Evolutionary conservation across 2,113 vertebrate genomes (phyloP).

Genomic region (Mormyrus iriodes): DNA sequence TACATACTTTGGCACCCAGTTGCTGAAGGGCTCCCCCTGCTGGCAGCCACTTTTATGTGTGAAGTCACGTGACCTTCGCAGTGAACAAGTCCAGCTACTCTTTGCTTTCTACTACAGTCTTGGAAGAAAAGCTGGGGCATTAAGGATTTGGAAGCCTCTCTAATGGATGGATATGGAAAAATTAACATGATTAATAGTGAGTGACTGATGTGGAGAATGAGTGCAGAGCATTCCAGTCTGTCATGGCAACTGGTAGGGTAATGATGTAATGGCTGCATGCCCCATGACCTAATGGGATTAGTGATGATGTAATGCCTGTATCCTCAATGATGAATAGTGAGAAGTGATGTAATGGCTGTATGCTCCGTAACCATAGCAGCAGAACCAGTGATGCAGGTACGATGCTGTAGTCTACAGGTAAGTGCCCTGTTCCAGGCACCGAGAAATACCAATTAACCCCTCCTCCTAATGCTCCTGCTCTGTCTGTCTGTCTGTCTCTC

Average conservation of each 20-base stretch:
- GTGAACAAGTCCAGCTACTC: neutral
- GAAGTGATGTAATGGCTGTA: neutral
- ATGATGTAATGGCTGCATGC: neutral
- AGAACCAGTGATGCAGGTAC: neutral
- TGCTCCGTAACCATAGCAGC: neutral
- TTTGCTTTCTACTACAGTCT: neutral
- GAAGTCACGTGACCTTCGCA: neutral
- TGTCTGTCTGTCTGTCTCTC: conserved; percentile 21
- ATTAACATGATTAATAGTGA: neutral
- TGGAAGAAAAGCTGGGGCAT: neutral
- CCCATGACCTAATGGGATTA: neutral
- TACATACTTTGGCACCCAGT: neutral
- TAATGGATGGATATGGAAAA: neutral
- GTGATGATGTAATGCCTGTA: neutral
- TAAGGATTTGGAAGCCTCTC: neutral
- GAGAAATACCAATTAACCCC: neutral
- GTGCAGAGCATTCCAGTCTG: neutral
- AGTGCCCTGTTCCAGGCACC: neutral
- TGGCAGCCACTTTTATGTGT: neutral
- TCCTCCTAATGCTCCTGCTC: conserved; percentile 14
- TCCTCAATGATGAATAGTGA: neutral
- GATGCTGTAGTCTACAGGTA: neutral
- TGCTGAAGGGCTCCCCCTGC: neutral
- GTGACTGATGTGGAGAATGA: neutral
- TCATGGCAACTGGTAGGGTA: neutral